Evolutionary conservation across 92 coral and sea anemone species (phyloP).

Genomic region (Epizoanthus illoricatus): DNA sequence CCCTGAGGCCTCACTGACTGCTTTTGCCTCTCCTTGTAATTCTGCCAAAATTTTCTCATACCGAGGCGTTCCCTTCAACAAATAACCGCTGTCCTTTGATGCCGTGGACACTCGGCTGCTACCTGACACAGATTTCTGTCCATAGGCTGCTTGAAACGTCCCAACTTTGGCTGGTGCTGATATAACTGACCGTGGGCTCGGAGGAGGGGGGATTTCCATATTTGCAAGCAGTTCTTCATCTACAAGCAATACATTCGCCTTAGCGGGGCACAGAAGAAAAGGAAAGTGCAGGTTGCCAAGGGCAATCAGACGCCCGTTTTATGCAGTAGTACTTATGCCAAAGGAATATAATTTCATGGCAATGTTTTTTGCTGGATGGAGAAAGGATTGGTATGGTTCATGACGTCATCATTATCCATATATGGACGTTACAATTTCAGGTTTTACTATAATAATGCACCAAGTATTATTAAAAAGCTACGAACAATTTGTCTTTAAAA

Average conservation of each 20-base stretch:
- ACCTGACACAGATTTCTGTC: slow-evolving; percentile 40
- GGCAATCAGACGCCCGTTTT: too few relatives aligned
- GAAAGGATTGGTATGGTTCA: too few relatives aligned
- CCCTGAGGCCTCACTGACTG: slow-evolving; percentile 13
- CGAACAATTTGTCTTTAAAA: too few relatives aligned
- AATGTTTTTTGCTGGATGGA: too few relatives aligned
- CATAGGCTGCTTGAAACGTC: slow-evolving; percentile 12
- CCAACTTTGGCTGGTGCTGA: slow-evolving; percentile 33
- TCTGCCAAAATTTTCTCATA: slow-evolving; percentile 38
- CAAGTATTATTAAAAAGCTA: too few relatives aligned
- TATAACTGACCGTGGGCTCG: slow-evolving; percentile 14
- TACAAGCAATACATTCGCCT: neutral
- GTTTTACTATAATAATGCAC: too few relatives aligned
- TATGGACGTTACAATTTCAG: too few relatives aligned
- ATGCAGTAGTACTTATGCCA: too few relatives aligned
- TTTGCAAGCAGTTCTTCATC: slow-evolving; percentile 72
- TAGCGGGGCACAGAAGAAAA: too few relatives aligned
- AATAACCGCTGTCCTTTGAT: neutral
- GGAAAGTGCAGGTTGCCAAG: too few relatives aligned
- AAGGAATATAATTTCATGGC: too few relatives aligned
- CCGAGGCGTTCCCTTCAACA: slow-evolving; percentile 8
- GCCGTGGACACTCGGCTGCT: slow-evolving; percentile 28
- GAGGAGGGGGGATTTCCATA: slow-evolving; percentile 41
- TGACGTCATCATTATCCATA: too few relatives aligned
- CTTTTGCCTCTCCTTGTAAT: slow-evolving; percentile 9